phyloP scores from a whole-genome alignment of 1,140 invertebrate genomes.

The Sipha flava region DNA sequence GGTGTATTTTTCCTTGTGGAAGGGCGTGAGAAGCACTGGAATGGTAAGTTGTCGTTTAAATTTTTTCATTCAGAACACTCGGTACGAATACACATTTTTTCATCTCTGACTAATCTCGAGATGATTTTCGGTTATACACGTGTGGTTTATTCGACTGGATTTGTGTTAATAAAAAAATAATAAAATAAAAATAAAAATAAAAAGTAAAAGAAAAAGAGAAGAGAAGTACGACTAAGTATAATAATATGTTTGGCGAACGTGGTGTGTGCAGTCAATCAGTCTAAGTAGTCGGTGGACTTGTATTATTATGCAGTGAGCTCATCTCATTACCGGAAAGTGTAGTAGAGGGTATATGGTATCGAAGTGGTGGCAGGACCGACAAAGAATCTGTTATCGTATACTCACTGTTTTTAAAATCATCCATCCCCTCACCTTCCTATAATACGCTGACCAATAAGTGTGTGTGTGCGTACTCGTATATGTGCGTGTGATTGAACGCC shows the following conservation, averaged over 20 bases:
- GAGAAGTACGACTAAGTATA: not conserved
- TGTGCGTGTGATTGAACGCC: conserved; percentile 8
- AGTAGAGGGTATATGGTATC: not conserved
- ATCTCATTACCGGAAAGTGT: conserved; percentile 13
- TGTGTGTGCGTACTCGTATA: not conserved
- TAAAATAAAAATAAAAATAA: not conserved
- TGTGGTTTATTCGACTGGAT: not conserved
- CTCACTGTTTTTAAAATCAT: conserved; percentile 15
- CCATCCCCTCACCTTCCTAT: not conserved
- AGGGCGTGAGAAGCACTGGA: conserved; percentile 90
- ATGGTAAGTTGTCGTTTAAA: conserved; percentile 57
- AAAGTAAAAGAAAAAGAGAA: not conserved
- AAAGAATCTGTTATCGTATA: conserved; percentile 1
- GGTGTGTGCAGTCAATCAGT: conserved; percentile 14
- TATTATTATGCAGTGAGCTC: conserved; percentile 17
- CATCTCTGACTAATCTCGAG: not conserved
- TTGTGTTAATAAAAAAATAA: too few species aligned
- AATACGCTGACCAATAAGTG: too few species aligned
- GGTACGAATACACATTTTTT: not conserved
- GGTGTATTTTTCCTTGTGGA: conserved; percentile 97
- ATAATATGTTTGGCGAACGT: not conserved
- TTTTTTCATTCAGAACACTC: not conserved
- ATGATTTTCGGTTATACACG: not conserved
- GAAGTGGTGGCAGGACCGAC: not conserved
- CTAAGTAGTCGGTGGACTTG: conserved; percentile 14